Percentiles rank a stretch among this genome's conserved stretches.
Conservation (phyloP, 2,797 vertebrate species). For the Halcyon badia region DNA sequence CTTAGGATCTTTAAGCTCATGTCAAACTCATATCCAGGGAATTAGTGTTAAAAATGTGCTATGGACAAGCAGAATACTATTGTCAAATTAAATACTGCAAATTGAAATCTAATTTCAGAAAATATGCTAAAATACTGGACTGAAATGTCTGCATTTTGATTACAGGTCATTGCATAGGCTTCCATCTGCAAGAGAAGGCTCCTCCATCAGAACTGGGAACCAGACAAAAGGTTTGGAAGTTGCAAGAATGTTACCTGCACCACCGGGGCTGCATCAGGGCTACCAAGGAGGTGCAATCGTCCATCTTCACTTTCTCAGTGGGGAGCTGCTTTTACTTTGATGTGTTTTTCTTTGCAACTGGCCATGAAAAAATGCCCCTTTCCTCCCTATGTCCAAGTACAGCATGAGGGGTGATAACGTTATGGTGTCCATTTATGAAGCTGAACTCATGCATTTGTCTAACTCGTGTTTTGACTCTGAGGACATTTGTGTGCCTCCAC, state of each 20-base stretch:
- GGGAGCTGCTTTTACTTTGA: not conserved
- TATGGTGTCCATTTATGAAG: not conserved
- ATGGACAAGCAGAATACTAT: not conserved
- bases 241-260: not conserved
- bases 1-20: not conserved
- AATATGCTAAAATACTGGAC: not conserved
- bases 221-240: not conserved
- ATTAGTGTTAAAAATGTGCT: not conserved
- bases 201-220: not conserved
- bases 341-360: not conserved
- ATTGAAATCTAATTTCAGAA: not conserved
- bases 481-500: not conserved
- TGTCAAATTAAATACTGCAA: not conserved
- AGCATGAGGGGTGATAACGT: not conserved
- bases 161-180: not conserved
- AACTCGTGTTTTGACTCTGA: not conserved
- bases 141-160: not conserved
- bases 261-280: fast-evolving
- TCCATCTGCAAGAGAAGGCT: not conserved
- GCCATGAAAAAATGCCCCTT: not conserved
- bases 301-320: fast-evolving
- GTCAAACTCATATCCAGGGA: not conserved
- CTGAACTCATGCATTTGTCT: not conserved
- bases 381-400: not conserved
- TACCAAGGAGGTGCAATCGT: not conserved